Base-by-base conservation (phyloP, 2,113 vertebrate genomes). In the Nyctereutes procyonoides region DNA sequence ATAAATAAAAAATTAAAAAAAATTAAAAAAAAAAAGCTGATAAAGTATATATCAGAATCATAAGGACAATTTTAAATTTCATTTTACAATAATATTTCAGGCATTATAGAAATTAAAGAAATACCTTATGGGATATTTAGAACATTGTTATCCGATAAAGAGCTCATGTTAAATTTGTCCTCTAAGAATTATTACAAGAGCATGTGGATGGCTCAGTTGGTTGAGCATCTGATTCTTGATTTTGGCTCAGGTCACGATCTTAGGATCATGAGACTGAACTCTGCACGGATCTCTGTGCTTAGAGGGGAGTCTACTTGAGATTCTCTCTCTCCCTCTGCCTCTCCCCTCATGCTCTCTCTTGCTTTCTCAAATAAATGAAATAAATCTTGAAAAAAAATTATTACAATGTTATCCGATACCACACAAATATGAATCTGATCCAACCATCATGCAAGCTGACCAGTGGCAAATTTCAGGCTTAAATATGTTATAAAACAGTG, bases 51-150 rank as follows among this genome's bases (percentile, higher is more conserved):
- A 85, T 19, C 0, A 81, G 73, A 90, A 87, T 77, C 71, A 30
- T n/a, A 82, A 77, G 10, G 28, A 86, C 92, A 81, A 84, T 58
- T 88, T 53, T 2, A 76, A 62, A 81, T 81, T 43, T 91, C 67
- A 88, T 30, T 96, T 97, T 43, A 83, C 38, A 93, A 1, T 28
- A 93, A 1, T 55, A 79, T 77, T 95, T 88, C 63, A 96, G 63
- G 9, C 76, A 89, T 48, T 62, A 86, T 0, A 93, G 38, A 69
- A 93, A 86, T 43, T 43, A 43, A 43, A 43, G 43, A 43, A 43
- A 43, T 43, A 71, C 11, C 20, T 28, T 53, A 38, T 51, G 38
- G 35, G 35, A 13, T 84, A n/a, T 16, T 74, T 83, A 26, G 58
- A 87, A 94, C 15, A 96, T 28, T 85, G 12, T 48, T 58, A 84